Base-by-base conservation (phyloP, 1,140 invertebrate species). In the Drosophila azteca region DNA sequence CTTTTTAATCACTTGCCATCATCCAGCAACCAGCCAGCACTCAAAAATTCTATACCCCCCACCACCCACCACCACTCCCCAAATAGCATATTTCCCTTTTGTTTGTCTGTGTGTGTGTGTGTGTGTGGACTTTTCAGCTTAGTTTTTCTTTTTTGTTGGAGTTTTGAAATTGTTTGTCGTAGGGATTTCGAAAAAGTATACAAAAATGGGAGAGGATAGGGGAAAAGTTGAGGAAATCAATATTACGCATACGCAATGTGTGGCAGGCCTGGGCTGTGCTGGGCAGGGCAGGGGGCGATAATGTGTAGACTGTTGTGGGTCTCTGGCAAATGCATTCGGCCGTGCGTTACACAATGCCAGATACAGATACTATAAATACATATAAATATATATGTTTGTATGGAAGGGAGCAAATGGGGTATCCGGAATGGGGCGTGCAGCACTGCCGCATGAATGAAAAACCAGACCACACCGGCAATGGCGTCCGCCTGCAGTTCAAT, bases 401-500 rank as follows among this genome's bases (percentile, higher is more conserved):
- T 68, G 72, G 72, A 67, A 63, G 81, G 63, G 58, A 57, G 51
- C 61, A 45, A 46, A 20, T 41, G 24, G 46, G 59, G 59, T 17
- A 39, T 17, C 65, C 59, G 29, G 51, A 62, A 57, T 62, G 57
- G 57, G 63, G 59, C 41, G 44, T 63, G 24, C 62, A 49, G 62
- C 64, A 3, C 60, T 51, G 61, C 53, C 45, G n/a, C 62, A 69
- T 69, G 66, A 69, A 69, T 69, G 66, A 69, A 69, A 69, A 69
- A 69, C 64, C 66, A 69, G 52, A 69, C 66, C 64, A 69, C 45
- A 17, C 15, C 24, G 64, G n/a, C 48, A 54, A 8, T 31, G 20
- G 54, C 74, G 53, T 54, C 53, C 51, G 71, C 65, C 53, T 69
- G 79, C 79, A 82, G 75, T 82, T 83, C 79, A 83, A 82, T 79